Evolutionary conservation across 2,888 invertebrate species (phyloP), one percentile per base, ranked within the genome.

Genomic region (Lagria hirta): DNA sequence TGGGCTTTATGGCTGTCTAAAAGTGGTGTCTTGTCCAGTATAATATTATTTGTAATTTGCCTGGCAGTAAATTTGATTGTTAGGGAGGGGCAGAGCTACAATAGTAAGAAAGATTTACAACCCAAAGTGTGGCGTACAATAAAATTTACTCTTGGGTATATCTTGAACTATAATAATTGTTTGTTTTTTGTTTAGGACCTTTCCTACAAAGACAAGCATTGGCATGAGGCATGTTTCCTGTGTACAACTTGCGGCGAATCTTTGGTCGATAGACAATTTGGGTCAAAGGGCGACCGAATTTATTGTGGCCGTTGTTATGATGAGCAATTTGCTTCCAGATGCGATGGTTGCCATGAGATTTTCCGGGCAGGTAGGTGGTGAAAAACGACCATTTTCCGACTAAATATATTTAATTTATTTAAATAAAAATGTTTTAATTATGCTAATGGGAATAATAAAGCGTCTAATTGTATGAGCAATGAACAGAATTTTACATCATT

Each of bases 171-270:
- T n/a, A n/a, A n/a, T n/a, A n/a, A n/a, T 6, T 6, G n/a, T 20
- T 12, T 11, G 13, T 18, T 20, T 21, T 33, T 16, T 33, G 72
- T 76, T 4, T 79, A 99, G 98, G 99, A 99, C 78, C 83, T 99
- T 76, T 98, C 98, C 59, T 99, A 99, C 84, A 99, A 99, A 79
- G 98, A 99, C 76, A 95, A 96, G 80, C 99, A 99, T 76, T 99
- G 99, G 99, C 99, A 99, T 75, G 98, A 99, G 76, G 91, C 93
- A 35, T 99, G 99, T 74, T 99, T 99, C 86, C 83, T 97, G 66
- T 99, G 99, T 82, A 88, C 87, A 74, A 95, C 94, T 78, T 99
- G 99, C 79, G 88, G 93, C 72, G 88, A 94, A 66, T 95, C 96
- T 49, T 82, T 99, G 73, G 98, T 99, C 55, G 98, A 99, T 81